These are phyloP conservation scores for Lycaena phlaeas DNA, from an alignment of 2,888 invertebrate species.

Conservation along the genomic window DNA sequence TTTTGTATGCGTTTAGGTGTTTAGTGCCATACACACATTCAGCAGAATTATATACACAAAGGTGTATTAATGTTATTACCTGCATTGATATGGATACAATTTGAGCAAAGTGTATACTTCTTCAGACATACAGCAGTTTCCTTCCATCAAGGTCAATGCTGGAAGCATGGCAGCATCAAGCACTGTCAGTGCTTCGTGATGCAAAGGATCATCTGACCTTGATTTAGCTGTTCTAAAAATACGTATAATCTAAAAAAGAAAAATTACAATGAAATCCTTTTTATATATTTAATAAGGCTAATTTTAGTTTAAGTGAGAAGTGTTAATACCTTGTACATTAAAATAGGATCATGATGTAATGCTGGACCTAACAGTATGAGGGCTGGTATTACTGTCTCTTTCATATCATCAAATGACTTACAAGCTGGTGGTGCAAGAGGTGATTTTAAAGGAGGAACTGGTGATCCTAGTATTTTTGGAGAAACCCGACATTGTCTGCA, in stretches of 20 bases:
- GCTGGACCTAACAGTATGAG: conserved; percentile 89
- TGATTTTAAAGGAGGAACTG: conserved; percentile 64
- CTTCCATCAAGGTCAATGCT: conserved; percentile 90
- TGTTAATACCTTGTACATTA: conserved; percentile 85
- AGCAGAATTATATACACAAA: too few species aligned
- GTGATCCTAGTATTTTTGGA: conserved; percentile 77
- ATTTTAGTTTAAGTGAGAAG: background rate
- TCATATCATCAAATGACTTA: conserved; percentile 80
- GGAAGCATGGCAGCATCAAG: conserved; percentile 93
- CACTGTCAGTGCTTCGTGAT: conserved; percentile 88
- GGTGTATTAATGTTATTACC: conserved; percentile 55
- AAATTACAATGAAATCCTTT: background rate
- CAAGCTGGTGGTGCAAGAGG: conserved; percentile 77
- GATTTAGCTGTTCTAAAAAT: conserved; percentile 51
- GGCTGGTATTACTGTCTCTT: conserved; percentile 87
- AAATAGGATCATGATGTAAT: conserved; percentile 87
- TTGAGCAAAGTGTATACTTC: conserved; percentile 94
- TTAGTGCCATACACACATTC: too few species aligned
- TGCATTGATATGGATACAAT: conserved; percentile 87
- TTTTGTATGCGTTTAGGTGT: too few species aligned
- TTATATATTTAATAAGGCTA: background rate
- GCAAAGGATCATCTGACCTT: conserved; percentile 71
- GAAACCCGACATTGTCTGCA: conserved; percentile 82
- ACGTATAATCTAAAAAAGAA: conserved; percentile 51
- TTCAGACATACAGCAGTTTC: conserved; percentile 96